Percentiles rank a stretch among this genome's conserved stretches.
phyloP scores from a whole-genome alignment of 1,140 invertebrate species.

The Pararge aegeria region DNA sequence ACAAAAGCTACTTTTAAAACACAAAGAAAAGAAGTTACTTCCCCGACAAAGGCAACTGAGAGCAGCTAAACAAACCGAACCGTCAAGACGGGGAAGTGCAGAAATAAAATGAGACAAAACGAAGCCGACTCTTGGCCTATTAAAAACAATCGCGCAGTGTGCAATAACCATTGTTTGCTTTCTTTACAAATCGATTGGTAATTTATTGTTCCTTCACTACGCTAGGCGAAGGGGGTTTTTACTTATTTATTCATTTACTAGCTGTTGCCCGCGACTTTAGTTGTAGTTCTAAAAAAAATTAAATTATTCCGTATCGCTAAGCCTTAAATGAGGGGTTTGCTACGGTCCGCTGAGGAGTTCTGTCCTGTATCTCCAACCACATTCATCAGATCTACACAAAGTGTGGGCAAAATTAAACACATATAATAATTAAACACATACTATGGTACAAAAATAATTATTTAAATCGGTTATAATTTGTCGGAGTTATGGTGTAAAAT shows the following conservation, averaged over 20 bases:
- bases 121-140: slow-evolving; percentile 14
- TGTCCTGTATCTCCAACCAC: no score
- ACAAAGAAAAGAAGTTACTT: background rate
- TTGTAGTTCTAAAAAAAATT: no score
- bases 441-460: no score
- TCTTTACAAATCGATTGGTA: slow-evolving; percentile 30
- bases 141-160: slow-evolving; percentile 24
- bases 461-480: no score
- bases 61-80: background rate
- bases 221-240: background rate
- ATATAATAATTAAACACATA: no score
- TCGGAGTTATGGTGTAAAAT: no score
- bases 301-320: no score
- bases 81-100: background rate
- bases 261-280: no score
- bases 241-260: background rate
- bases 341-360: no score
- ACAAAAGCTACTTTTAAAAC: background rate
- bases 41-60: background rate
- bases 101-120: slow-evolving; percentile 6
- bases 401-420: no score
- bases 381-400: no score
- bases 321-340: no score
- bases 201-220: slow-evolving; percentile 13
- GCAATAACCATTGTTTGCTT: slow-evolving; percentile 20